Base-by-base conservation (phyloP, 2,888 invertebrate genomes). In the Flexamia atlantica region DNA sequence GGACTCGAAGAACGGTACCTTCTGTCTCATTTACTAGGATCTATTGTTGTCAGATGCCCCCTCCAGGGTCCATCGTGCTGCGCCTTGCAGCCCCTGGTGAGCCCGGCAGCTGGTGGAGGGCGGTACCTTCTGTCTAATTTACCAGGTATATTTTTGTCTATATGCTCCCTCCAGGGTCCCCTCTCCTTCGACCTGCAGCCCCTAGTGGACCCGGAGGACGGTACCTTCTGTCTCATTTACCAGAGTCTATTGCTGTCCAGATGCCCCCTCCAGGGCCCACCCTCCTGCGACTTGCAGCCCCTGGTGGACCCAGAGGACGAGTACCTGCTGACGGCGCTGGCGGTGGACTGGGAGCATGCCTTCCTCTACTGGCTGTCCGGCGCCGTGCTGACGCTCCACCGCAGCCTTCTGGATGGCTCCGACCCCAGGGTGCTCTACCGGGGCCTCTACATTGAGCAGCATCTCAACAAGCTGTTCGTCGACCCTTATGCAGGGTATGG, bases 401-500 rank as follows among this genome's bases (percentile, higher is more conserved):
- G 4, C 23, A 32, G 32, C 10, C 23, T 5, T 3, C 42, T 72
- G n/a, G 32, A 72, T 14, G 72, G 72, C n/a, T 72, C 72, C 4
- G n/a, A 5, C n/a, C 36, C 23, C 23, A 12, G 72, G 12, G 23
- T 72, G 20, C 36, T 72, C 42, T 20, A 32, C 42, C 17, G 72
- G 20, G 30, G 42, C 1, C 30, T 30, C n/a, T 72, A 72, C 42
- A 42, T 72, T 12, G 72, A 72, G 42, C 12, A 72, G 20, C 40
- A 72, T 14, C 72, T 72, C 32, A 72, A 72, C 72, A 72, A 72
- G 20, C 40, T 72, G 3, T 23, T 72, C n/a, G 72, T 72, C 30
- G 72, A 72, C 14, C 72, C 72, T 36, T 72, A 72, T 20, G 72
- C 42, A 12, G 72, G 72, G 72, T 72, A 46, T 46, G 46, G 46